Percentiles rank a stretch among this genome's conserved stretches.
These are phyloP conservation scores for Peromyscus nudipes DNA, from an alignment of 2,797 vertebrate genomes.

Conservation along the genomic window DNA sequence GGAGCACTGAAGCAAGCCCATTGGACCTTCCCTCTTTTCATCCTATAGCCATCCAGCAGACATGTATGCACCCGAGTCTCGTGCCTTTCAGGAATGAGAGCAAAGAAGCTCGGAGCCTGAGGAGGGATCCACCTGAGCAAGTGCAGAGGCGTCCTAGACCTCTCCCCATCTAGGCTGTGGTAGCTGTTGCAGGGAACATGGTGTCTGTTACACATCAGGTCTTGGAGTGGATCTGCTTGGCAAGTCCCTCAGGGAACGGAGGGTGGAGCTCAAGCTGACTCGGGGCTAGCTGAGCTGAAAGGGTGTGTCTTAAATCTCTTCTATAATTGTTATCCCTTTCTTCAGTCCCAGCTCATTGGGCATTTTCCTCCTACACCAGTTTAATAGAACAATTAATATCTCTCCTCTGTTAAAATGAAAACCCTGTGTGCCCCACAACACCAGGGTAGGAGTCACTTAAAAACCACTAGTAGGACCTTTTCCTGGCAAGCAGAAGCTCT, in stretches of 20 bases:
- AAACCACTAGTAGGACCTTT: background rate
- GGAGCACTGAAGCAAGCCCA: background rate
- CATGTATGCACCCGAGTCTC: background rate
- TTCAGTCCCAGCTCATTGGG: background rate
- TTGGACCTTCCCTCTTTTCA: background rate
- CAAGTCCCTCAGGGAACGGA: background rate
- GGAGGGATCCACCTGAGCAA: background rate
- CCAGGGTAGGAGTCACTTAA: background rate
- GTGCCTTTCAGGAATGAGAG: fast-evolving
- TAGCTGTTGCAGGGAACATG: fast-evolving
- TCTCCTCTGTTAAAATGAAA: background rate
- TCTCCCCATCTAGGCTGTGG: too few species aligned
- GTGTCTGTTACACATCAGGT: too few species aligned
- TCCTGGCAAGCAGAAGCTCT: background rate
- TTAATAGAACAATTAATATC: background rate
- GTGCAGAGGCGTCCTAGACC: fast-evolving
- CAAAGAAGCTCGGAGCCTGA: too few species aligned
- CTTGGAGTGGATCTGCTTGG: too few species aligned
- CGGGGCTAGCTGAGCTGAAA: background rate
- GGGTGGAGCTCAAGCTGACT: too few species aligned
- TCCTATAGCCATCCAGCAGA: fast-evolving
- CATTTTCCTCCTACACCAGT: background rate
- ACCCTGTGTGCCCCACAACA: background rate
- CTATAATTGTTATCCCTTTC: background rate
- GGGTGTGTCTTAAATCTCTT: background rate